phyloP scores from a whole-genome alignment of 2,797 vertebrate species.

The Hemitrygon akajei region DNA sequence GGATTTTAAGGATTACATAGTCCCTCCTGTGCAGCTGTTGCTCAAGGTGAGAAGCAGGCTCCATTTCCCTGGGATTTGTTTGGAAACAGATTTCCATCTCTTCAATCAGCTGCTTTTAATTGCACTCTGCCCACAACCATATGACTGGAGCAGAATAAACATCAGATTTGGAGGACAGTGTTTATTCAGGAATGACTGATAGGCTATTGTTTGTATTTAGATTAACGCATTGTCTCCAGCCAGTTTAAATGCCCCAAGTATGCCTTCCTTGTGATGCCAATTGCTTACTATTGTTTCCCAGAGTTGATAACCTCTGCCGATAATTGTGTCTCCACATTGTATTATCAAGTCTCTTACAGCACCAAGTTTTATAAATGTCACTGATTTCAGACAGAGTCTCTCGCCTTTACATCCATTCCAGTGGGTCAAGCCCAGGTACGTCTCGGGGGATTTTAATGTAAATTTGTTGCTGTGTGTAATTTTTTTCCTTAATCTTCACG shows the following conservation, averaged over 20 bases:
- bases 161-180: background rate
- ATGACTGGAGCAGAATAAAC: constrained; percentile 5
- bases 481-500: background rate
- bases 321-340: background rate
- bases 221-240: background rate
- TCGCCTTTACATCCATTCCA: too few species aligned
- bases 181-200: background rate
- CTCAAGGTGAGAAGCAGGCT: too few species aligned
- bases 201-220: background rate
- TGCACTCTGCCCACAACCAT: background rate
- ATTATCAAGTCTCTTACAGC: background rate
- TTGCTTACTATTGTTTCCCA: background rate
- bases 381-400: background rate
- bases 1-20: background rate
- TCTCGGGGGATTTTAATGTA: too few species aligned
- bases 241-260: too few species aligned
- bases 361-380: background rate
- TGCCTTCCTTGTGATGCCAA: background rate
- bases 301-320: too few species aligned
- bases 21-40: background rate
- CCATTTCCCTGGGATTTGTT: background rate
- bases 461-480: background rate
- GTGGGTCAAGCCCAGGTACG: background rate
- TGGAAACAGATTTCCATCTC: background rate
- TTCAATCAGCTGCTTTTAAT: background rate